Conservation (phyloP, 2,797 vertebrate species). For the Enteromius argenteus region DNA sequence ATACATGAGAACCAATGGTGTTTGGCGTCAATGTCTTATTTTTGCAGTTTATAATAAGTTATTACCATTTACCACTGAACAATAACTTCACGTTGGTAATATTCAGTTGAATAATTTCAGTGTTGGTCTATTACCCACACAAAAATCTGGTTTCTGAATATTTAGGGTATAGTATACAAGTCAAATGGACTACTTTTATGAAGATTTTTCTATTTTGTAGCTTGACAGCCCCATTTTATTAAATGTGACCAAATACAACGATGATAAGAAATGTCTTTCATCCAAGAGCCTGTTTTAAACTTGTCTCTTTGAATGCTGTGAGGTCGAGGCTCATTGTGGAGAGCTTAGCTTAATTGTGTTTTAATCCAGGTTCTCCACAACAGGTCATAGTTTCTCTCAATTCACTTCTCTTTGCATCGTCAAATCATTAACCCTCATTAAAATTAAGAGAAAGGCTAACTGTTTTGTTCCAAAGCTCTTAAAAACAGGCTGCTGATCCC, state of each 20-base stretch:
- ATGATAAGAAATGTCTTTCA: too few relatives aligned
- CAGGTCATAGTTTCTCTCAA: conserved; percentile 52
- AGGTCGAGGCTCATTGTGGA: conserved; percentile 44
- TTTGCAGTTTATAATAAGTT: background rate
- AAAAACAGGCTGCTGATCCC: conserved; percentile 30
- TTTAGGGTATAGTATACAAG: background rate
- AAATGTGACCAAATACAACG: too few relatives aligned
- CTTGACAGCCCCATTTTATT: too few relatives aligned
- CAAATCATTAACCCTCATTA: conserved; percentile 64
- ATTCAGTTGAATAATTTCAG: too few relatives aligned
- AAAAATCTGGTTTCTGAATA: background rate
- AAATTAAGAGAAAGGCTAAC: conserved; percentile 50
- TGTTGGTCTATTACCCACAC: background rate
- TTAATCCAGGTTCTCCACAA: conserved; percentile 58
- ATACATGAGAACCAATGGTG: background rate
- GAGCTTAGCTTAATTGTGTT: conserved; percentile 57
- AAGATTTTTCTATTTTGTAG: background rate
- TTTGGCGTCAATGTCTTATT: background rate
- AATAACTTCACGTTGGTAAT: too few relatives aligned
- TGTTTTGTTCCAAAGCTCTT: conserved; percentile 34
- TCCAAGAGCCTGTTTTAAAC: conserved; percentile 15
- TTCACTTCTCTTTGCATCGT: conserved; percentile 47
- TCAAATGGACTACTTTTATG: background rate
- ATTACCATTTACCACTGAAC: too few relatives aligned
- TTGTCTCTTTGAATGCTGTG: conserved; percentile 26